Conservation (phyloP, 2,888 invertebrate genomes). For the Eilema griseolum region DNA sequence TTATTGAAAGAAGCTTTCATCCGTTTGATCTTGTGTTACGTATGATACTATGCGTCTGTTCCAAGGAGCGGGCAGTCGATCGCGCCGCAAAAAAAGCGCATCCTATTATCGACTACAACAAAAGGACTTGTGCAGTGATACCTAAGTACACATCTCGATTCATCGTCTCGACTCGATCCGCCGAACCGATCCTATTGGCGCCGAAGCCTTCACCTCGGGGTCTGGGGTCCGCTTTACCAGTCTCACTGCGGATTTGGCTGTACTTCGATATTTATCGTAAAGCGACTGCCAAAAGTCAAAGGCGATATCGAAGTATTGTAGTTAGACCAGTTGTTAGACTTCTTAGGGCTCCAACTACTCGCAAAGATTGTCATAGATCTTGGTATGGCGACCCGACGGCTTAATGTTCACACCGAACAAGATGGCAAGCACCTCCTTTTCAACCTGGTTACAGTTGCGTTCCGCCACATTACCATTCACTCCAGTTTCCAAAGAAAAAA, state of each 20-base stretch:
- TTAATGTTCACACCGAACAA: conserved; percentile 19
- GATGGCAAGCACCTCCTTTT: conserved; percentile 28
- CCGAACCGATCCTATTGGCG: conserved; percentile 86
- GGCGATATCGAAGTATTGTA: no score
- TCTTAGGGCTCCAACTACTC: no score
- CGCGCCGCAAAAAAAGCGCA: conserved; percentile 84
- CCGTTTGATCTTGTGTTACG: conserved; percentile 11
- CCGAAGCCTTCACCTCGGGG: no score
- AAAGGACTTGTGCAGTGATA: conserved; percentile 86
- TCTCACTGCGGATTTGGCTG: no score
- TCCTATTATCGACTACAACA: conserved; percentile 87
- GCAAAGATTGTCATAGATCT: no score
- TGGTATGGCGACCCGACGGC: no score
- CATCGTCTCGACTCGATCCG: conserved; percentile 86
- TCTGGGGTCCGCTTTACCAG: no score
- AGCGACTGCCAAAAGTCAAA: no score
- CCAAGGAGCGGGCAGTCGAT: conserved; percentile 74
- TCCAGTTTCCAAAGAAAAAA: background rate
- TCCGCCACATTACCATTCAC: background rate
- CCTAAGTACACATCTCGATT: conserved; percentile 87
- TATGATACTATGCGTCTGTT: conserved; percentile 37
- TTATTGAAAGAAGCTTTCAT: conserved; percentile 9
- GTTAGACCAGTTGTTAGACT: no score
- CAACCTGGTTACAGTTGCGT: conserved; percentile 22
- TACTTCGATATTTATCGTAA: no score